Conservation (phyloP, 1,140 invertebrate genomes). For the Megathymus violae region DNA sequence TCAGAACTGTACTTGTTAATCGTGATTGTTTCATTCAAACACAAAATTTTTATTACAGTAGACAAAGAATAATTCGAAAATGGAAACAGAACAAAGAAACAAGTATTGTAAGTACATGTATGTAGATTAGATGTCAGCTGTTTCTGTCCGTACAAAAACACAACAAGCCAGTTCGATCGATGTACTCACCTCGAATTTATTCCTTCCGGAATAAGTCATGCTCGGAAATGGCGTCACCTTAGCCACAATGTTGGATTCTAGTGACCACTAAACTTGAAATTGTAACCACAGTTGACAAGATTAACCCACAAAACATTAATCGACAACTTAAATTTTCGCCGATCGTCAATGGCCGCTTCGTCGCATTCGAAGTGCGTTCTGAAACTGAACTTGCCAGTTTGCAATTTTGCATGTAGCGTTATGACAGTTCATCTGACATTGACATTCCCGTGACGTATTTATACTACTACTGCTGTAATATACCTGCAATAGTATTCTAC, state of each 20-base stretch:
- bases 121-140: constrained; percentile 70
- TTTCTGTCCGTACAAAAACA: constrained; percentile 74
- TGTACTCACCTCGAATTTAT: constrained; percentile 84
- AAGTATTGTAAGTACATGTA: constrained; percentile 27
- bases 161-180: constrained; percentile 69
- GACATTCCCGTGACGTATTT: too few relatives aligned
- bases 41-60: not conserved
- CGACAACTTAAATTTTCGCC: constrained; percentile 57
- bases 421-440: too few relatives aligned
- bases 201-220: constrained; percentile 85
- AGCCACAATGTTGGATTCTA: constrained; percentile 71
- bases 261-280: constrained; percentile 49
- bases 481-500: too few relatives aligned
- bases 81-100: constrained; percentile 50
- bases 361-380: constrained; percentile 38
- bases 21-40: not conserved
- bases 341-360: constrained; percentile 51
- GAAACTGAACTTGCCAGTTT: constrained; percentile 31
- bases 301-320: constrained; percentile 46
- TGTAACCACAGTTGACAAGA: constrained; percentile 30
- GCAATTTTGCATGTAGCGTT: too few relatives aligned
- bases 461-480: too few relatives aligned
- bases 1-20: not conserved
- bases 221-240: constrained; percentile 75
- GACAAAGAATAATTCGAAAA: constrained; percentile 20